These are phyloP conservation scores for Phaethornis superciliosus DNA, from an alignment of 2,113 vertebrate species.

Conservation along the genomic window DNA sequence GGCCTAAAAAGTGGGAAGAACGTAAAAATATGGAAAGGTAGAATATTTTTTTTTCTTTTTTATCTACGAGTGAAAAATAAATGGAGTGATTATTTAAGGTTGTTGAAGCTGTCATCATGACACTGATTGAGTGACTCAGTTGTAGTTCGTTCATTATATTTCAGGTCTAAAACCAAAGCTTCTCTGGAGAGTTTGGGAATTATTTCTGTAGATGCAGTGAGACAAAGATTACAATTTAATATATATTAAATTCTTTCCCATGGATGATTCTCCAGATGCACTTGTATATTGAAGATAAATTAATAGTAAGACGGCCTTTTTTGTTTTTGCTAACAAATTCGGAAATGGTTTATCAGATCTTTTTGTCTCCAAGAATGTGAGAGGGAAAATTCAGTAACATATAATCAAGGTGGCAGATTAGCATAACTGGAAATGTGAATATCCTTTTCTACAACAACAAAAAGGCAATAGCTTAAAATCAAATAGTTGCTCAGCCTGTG, in stretches of 20 bases:
- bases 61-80: background rate
- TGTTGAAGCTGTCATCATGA: conserved; percentile 10
- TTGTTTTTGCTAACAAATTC: background rate
- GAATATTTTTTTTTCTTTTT: background rate
- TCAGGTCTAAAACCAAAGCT: background rate
- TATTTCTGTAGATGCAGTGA: background rate
- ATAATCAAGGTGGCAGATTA: background rate
- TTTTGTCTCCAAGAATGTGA: background rate
- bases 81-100: background rate
- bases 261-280: background rate
- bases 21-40: background rate
- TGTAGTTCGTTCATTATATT: conserved; percentile 5
- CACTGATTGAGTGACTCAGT: conserved; percentile 21
- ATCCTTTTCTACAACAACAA: background rate
- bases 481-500: background rate
- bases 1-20: background rate
- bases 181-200: background rate
- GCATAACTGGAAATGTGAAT: background rate
- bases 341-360: background rate
- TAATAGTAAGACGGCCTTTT: background rate
- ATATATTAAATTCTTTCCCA: background rate
- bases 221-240: conserved; percentile 16
- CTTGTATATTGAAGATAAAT: conserved; percentile 11
- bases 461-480: background rate
- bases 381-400: background rate